These are phyloP conservation scores for Chlamydotis undulata DNA, from an alignment of 2,113 vertebrate genomes.

Conservation along the genomic window DNA sequence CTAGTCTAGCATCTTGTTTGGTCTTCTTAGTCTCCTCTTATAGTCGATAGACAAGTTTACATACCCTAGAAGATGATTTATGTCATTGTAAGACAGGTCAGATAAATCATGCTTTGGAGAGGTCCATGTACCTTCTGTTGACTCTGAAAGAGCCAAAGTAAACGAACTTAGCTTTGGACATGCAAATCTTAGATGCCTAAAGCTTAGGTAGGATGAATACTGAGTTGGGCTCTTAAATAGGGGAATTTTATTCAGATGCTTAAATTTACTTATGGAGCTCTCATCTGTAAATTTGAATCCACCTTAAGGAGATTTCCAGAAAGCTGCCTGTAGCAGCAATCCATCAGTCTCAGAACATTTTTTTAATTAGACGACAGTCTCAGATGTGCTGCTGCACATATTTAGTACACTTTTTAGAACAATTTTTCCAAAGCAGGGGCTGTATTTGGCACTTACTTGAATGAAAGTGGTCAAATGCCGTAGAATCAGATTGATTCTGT, in stretches of 20 bases:
- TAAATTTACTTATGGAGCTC: neutral
- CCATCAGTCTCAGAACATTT: neutral
- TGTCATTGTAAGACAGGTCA: neutral
- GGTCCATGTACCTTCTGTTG: neutral
- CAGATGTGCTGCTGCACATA: neutral
- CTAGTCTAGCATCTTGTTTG: neutral
- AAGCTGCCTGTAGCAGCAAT: neutral
- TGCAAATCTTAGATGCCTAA: neutral
- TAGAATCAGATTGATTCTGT: neutral
- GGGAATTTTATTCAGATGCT: neutral
- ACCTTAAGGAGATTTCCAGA: neutral
- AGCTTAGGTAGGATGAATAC: neutral
- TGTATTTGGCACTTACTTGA: neutral
- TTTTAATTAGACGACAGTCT: neutral
- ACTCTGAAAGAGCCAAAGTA: neutral
- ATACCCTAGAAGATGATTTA: neutral
- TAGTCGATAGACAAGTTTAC: neutral
- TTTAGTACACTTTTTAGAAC: neutral
- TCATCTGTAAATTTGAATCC: neutral
- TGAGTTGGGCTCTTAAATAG: neutral
- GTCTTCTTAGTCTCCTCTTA: neutral
- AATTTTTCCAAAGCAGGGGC: neutral
- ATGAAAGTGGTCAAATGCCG: neutral
- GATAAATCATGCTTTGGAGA: neutral
- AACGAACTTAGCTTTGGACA: neutral